Conservation (phyloP, 2,797 vertebrate genomes). For the Jordanella pulchra region DNA sequence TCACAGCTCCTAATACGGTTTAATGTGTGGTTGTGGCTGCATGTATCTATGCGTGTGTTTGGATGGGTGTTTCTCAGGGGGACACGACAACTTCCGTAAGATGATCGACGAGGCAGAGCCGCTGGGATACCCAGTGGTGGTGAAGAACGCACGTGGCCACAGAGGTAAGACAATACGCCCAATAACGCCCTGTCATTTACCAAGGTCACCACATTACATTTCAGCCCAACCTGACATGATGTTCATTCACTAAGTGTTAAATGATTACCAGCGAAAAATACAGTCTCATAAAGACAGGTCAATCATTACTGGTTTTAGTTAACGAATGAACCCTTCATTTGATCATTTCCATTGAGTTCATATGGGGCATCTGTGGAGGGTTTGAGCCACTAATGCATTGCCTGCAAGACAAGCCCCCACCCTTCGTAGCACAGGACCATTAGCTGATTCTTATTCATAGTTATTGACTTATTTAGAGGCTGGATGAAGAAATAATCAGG, state of each 20-base stretch:
- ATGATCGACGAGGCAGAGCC: conserved; percentile 93
- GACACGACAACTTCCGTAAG: conserved; percentile 92
- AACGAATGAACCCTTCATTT: conserved; percentile 15
- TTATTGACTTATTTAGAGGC: conserved; percentile 52
- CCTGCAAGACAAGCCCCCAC: conserved; percentile 13
- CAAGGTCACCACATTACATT: conserved; percentile 7
- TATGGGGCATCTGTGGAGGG: conserved; percentile 15
- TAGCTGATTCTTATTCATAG: conserved; percentile 48
- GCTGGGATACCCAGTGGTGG: conserved; percentile 90
- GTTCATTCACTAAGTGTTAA: conserved; percentile 53
- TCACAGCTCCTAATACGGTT: conserved; percentile 17
- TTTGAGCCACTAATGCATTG: conserved; percentile 17
- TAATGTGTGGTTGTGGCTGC: conserved; percentile 7
- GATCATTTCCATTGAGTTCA: conserved; percentile 24
- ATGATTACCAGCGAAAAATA: conserved; percentile 44
- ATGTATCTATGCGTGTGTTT: conserved; percentile 17
- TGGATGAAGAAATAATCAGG: conserved; percentile 49
- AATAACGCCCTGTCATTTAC: conserved; percentile 1
- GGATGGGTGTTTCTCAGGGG: conserved; percentile 76
- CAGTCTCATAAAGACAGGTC: conserved; percentile 2
- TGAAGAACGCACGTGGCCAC: conserved; percentile 92
- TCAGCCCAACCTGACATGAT: conserved; percentile 41
- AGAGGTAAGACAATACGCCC: conserved; percentile 80
- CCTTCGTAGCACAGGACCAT: conserved; percentile 33
- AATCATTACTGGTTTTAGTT: conserved; percentile 19